phyloP scores from a whole-genome alignment of 2,797 vertebrate genomes.

The Streptopelia turtur region DNA sequence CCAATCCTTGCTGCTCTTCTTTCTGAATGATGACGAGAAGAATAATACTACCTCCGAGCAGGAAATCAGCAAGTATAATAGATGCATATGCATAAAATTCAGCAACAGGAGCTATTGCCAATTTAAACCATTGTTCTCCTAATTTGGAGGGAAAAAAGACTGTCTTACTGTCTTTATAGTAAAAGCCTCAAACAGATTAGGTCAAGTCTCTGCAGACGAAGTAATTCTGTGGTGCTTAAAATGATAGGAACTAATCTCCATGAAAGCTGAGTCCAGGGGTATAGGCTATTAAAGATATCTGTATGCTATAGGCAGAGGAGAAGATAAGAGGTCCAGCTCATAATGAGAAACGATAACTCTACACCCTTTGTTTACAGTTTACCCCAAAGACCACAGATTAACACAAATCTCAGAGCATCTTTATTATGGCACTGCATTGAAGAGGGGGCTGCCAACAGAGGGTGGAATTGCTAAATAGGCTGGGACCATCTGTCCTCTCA shows the following conservation, averaged over 20 bases:
- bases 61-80: conserved; percentile 57
- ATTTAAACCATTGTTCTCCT: conserved; percentile 58
- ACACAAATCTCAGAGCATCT: conserved; percentile 76
- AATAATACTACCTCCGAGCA: background rate
- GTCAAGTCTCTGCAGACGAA: conserved; percentile 74
- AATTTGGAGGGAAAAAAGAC: conserved; percentile 64
- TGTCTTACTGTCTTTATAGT: conserved; percentile 44
- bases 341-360: conserved; percentile 77
- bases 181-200: conserved; percentile 72
- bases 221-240: conserved; percentile 72
- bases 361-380: conserved; percentile 76
- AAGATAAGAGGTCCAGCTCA: conserved; percentile 69
- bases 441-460: conserved; percentile 64
- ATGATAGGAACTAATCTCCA: conserved; percentile 73
- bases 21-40: background rate
- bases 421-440: conserved; percentile 72
- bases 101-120: conserved; percentile 60
- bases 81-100: conserved; percentile 33
- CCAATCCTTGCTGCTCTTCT: background rate
- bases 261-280: conserved; percentile 61
- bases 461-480: conserved; percentile 80
- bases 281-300: conserved; percentile 71
- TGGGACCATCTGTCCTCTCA: conserved; percentile 83
- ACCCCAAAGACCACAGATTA: conserved; percentile 78
- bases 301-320: conserved; percentile 57